Conservation (phyloP, 2,113 vertebrate species). For the Grammatotria lemairii region DNA sequence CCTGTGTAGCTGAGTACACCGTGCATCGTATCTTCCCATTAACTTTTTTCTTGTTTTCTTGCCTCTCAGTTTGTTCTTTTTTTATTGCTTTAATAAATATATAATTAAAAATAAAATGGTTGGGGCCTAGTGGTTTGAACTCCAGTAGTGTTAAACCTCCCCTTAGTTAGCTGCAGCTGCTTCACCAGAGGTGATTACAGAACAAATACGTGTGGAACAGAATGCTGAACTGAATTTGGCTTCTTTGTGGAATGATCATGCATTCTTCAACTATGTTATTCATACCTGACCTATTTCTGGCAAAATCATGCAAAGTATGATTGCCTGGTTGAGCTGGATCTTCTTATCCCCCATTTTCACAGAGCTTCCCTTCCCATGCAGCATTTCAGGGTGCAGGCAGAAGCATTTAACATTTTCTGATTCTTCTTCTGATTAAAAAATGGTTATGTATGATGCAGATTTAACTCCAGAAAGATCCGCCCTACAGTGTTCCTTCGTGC, state of each 20-base stretch:
- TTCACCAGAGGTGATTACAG: conserved; percentile 30
- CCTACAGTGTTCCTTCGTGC: not conserved
- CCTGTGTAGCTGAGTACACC: not conserved
- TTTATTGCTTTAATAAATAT: not conserved
- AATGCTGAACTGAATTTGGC: conserved; percentile 5
- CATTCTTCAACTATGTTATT: conserved; percentile 19
- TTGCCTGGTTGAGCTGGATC: not conserved
- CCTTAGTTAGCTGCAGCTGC: not conserved
- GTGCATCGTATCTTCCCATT: not conserved
- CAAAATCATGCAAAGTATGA: conserved; percentile 8
- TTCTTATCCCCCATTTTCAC: not conserved
- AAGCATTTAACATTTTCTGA: not conserved
- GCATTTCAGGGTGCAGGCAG: not conserved
- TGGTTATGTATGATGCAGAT: not conserved
- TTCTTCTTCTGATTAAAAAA: not conserved
- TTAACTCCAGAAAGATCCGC: not conserved
- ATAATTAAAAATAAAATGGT: not conserved
- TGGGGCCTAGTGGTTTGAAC: not conserved
- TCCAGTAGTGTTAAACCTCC: not conserved
- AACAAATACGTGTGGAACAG: not conserved
- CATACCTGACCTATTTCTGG: conserved; percentile 43
- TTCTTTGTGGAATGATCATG: conserved; percentile 1
- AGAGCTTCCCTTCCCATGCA: not conserved
- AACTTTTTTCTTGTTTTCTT: not conserved
- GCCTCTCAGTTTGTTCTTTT: not conserved